Percentiles rank a stretch among this genome's conserved stretches.
Evolutionary conservation across 2,113 vertebrate genomes (phyloP).

Genomic region (Acinonyx jubatus): DNA sequence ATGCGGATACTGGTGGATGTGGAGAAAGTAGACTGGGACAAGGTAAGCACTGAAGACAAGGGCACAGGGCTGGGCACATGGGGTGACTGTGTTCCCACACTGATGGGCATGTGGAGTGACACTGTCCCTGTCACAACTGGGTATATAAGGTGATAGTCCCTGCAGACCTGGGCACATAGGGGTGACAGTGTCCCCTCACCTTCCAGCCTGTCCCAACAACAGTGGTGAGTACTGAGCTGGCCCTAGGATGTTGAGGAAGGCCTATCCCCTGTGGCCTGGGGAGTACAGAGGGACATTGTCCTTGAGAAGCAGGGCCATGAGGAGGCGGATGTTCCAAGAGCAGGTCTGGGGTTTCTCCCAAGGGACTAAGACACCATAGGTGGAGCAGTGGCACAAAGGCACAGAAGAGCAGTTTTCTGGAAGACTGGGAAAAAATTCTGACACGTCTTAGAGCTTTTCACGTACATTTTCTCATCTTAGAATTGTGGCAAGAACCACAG

Average conservation of each 20-base stretch:
- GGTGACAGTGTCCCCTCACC: background rate
- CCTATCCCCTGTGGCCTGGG: background rate
- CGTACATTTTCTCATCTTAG: background rate
- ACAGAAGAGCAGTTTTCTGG: background rate
- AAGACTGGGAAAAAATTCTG: background rate
- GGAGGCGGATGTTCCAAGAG: background rate
- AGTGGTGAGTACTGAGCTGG: background rate
- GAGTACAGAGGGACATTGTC: background rate
- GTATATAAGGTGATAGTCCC: no score
- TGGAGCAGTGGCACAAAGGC: no score
- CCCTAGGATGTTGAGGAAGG: background rate
- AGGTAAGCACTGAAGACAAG: conserved; percentile 80
- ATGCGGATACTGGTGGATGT: conserved; percentile 92
- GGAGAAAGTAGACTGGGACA: conserved; percentile 91
- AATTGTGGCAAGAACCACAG: background rate
- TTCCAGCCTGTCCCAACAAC: background rate
- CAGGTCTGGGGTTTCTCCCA: background rate
- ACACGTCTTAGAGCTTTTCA: background rate
- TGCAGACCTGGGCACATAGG: background rate
- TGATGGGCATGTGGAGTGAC: background rate
- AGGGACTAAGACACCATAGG: background rate
- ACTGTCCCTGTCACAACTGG: background rate
- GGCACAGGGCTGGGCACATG: background rate
- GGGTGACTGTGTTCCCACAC: background rate
- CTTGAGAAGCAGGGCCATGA: background rate